Evolutionary conservation across 2,888 invertebrate species (phyloP).

Genomic region (Ptychoptera contaminata): DNA sequence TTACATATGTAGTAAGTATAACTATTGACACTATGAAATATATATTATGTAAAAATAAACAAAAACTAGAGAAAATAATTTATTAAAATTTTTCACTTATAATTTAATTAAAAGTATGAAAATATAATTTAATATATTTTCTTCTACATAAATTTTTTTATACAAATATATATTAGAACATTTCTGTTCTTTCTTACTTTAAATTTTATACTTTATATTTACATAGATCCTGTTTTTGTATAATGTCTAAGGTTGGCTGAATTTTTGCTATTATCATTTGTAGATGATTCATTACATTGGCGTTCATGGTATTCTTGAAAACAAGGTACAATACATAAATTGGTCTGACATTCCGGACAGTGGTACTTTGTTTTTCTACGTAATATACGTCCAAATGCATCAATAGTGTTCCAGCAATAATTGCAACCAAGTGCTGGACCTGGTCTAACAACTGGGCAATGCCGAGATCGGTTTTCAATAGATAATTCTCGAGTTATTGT

Average conservation of each 20-base stretch:
- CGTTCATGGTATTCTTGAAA: constrained; percentile 73
- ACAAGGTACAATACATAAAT: constrained; percentile 78
- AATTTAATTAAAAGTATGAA: too few relatives aligned
- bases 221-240: constrained; percentile 30
- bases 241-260: constrained; percentile 18
- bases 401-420: constrained; percentile 83
- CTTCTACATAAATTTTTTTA: background rate
- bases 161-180: background rate
- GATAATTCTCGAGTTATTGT: constrained; percentile 28
- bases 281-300: constrained; percentile 24
- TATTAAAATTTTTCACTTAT: background rate
- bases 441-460: constrained; percentile 67
- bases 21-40: background rate
- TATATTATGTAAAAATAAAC: background rate
- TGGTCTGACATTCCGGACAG: constrained; percentile 79
- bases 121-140: constrained; percentile 2
- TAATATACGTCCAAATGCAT: constrained; percentile 63
- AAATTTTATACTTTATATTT: constrained; percentile 13
- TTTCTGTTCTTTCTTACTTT: background rate
- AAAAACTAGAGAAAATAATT: background rate
- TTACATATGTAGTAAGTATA: background rate
- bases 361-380: constrained; percentile 79
- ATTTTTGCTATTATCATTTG: background rate
- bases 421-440: constrained; percentile 79
- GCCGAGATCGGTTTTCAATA: constrained; percentile 46